Base-by-base conservation (phyloP, 2,888 invertebrate species). In the Synergus gifuensis region DNA sequence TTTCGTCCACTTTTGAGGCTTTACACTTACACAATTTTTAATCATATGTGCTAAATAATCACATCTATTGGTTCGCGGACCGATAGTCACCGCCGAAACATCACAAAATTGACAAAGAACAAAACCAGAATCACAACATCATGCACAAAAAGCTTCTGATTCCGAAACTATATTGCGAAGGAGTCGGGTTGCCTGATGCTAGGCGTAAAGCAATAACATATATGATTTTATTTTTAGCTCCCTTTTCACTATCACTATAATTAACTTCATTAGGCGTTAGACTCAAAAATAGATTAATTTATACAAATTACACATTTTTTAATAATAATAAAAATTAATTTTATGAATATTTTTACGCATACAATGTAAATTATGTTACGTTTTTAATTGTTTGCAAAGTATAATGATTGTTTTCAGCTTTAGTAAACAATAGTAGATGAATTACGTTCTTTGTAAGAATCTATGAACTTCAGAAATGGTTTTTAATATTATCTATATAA, bases 141-240 rank as follows among this genome's bases (percentile, higher is more conserved):
- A 22, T 62, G 22, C 62, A 62, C 28, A 62, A 62, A 54, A 73
- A 36, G 49, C 46, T 69, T 42, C 40, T 40, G 42, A n/a, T 36
- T 46, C 49, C 14, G 28, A 28, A 69, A 69, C 69, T 69, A 69
- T 49, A 49, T 28, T 1, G 7, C 14, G 4, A 9, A n/a, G 22
- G 16, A 16, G 8, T 18, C 44, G 4, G 54, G 73, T 58, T 73
- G 73, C 54, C 49, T 73, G 7, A 9, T 40, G 40, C 16, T 54
- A 73, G 73, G 73, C 54, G 73, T 12, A n/a, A 40, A 12, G n/a
- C 54, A n/a, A 22, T 22, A 16, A 16, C 12, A 18, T 22, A 14
- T 5, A n/a, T 4, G 11, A 49, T 54, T 54, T 73, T 73, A 73
- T 54, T 73, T 73, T 54, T 73, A 73, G 54, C 28, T n/a, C 54